Evolutionary conservation across 2,888 invertebrate genomes (phyloP), one percentile per base, ranked within the genome.

Genomic region (Agrotis ipsilon): DNA sequence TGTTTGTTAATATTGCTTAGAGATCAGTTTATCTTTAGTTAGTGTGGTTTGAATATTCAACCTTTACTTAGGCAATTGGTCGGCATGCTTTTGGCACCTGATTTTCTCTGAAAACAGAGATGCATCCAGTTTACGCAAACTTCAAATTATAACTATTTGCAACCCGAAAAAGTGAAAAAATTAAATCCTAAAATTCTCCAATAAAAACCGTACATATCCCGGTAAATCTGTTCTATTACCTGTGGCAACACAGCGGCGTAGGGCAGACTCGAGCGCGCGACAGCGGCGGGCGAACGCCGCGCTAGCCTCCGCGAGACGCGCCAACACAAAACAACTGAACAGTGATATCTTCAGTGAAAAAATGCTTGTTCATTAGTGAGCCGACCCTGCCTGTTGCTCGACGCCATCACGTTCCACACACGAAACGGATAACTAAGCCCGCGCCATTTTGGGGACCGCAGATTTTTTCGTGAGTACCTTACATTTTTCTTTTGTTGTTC

Each of bases 261-360:
- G 85, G 87, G 80, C 94, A 95, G 95, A 96, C 87, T 89, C 82
- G 82, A 91, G 90, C 94, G 92, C 93, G 95, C 91, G 89, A 90
- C 89, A 89, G 94, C 90, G 92, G 93, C 92, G 94, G 90, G 88
- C 91, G 93, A 93, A 95, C 95, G 95, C 94, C 93, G 93, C 93
- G 86, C 88, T 80, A 83, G 83, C 86, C 87, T 81, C 84, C 87
- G 77, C 83, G 79, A 81, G 80, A 84, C 86, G 88, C 86, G 86
- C 80, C 79, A 80, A 84, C 83, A 86, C 75, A 83, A 83, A 87
- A 82, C 82, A 83, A 84, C 82, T 87, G 82, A 86, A 87, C 86
- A 89, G 91, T 92, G 93, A 86, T 68, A 87, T 89, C 81, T 87
- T 88, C 90, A 90, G 92, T 90, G 88, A 87, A 92, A 92, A 92